Evolutionary conservation across 1,140 invertebrate species (phyloP), one percentile per base, ranked within the genome.

Genomic region (Colletes latitarsis): DNA sequence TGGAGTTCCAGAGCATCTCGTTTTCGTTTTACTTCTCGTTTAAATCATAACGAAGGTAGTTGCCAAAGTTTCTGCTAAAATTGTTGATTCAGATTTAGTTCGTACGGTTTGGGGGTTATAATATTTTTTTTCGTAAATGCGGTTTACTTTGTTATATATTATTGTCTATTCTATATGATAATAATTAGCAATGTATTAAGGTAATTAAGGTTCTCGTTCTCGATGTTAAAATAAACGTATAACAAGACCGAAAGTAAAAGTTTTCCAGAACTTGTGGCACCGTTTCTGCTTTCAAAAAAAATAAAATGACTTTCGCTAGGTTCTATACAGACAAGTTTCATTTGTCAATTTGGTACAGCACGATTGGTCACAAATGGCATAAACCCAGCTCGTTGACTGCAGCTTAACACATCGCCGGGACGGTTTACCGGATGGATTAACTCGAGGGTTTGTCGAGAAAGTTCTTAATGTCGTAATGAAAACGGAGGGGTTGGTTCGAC

Each of bases 391-490:
- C 49, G 77, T 73, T 73, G 77, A 79, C 77, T 66, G 69, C 58
- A 63, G 52, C 77, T 79, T 79, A 72, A 57, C 77, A 39, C 69
- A 79, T 79, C 49, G 6, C 49, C n/a, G 46, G 64, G 19, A 53
- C 53, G 79, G 79, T 88, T 88, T 82, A 71, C 75, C 78, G 81
- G 83, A 77, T 82, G 84, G 86, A 88, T 86, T 88, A 88, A 88
- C 82, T 86, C 69, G 79, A 86, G 82, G 78, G 79, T 79, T 86
- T 84, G 82, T 81, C 77, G 86, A 84, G 82, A 88, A 88, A 86
- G 82, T 88, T 86, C 83, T 82, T 82, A 88, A 86, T 80, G 81
- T 82, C 71, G 64, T 85, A 88, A 88, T 87, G 87, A 87, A 88
- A 88, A 84, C 80, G 77, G 77, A 79, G 82, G 70, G 81, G 53